phyloP scores from a whole-genome alignment of 2,888 invertebrate genomes.

The Pseudeuparius sepicola region DNA sequence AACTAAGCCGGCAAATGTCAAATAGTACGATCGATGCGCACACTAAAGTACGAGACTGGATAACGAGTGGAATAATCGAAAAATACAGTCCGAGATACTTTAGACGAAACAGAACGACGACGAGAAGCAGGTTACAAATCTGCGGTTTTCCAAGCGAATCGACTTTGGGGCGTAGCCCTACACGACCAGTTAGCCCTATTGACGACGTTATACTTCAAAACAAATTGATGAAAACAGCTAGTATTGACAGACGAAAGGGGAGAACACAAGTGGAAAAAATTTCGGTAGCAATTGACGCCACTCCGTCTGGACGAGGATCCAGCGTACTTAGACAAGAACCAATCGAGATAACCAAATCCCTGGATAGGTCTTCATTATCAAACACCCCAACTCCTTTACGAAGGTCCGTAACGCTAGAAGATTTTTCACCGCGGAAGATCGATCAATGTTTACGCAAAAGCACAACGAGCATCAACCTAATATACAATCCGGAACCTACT shows the following conservation, averaged over 20 bases:
- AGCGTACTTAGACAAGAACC: constrained; percentile 68
- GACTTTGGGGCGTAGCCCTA: constrained; percentile 34
- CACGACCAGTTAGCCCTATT: constrained; percentile 35
- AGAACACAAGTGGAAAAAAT: constrained; percentile 51
- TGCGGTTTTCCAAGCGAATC: constrained; percentile 22
- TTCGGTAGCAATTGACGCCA: constrained; percentile 70
- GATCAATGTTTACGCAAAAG: constrained; percentile 29
- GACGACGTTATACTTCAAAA: constrained; percentile 22
- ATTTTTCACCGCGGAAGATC: constrained; percentile 30
- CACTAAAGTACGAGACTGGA: constrained; percentile 81
- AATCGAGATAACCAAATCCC: constrained; percentile 61
- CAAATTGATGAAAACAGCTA: constrained; percentile 28
- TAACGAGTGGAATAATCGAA: constrained; percentile 66
- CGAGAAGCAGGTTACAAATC: constrained; percentile 23
- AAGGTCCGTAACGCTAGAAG: constrained; percentile 41
- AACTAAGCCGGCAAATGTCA: constrained; percentile 61
- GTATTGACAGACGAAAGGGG: constrained; percentile 26
- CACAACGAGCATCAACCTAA: constrained; percentile 34
- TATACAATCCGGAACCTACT: constrained; percentile 28
- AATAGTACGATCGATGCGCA: constrained; percentile 76
- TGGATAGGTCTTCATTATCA: constrained; percentile 37
- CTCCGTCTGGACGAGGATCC: constrained; percentile 60
- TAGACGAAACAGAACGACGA: constrained; percentile 32
- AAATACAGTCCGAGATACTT: constrained; percentile 59
- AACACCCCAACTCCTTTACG: constrained; percentile 35